Conservation (phyloP, 2,113 vertebrate species). For the Ptychochromis oligacanthus region DNA sequence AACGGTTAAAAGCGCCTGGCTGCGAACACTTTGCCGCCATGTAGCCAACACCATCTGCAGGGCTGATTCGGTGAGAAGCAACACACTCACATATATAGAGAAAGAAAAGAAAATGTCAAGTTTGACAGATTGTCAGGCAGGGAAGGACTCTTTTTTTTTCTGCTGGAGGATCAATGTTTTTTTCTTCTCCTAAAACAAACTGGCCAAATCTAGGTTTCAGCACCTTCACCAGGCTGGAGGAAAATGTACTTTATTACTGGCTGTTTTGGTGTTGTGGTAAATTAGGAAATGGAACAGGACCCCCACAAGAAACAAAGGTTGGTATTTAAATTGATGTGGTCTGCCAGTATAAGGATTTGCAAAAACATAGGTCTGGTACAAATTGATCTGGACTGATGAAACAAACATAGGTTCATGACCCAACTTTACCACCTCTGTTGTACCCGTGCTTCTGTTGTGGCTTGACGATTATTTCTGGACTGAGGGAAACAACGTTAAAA, state of each 20-base stretch:
- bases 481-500: no score
- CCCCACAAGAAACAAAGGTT: no score
- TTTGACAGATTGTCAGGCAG: neutral
- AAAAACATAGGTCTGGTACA: no score
- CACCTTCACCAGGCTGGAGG: neutral
- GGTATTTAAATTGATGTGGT: no score
- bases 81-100: constrained; percentile 6
- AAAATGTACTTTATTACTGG: neutral
- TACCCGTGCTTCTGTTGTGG: no score
- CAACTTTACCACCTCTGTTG: no score
- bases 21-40: constrained; percentile 91
- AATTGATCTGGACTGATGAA: no score
- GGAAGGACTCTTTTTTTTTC: neutral
- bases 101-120: neutral
- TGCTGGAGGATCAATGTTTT: neutral
- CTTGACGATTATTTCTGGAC: no score
- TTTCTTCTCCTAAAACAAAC: neutral
- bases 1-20: constrained; percentile 88
- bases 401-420: no score
- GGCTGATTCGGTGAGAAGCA: constrained; percentile 90
- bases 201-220: neutral
- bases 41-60: constrained; percentile 98
- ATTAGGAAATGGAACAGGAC: no score
- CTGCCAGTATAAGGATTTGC: no score
- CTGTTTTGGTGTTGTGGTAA: no score